Conservation (phyloP, 2,113 vertebrate genomes). For the Meriones unguiculatus region DNA sequence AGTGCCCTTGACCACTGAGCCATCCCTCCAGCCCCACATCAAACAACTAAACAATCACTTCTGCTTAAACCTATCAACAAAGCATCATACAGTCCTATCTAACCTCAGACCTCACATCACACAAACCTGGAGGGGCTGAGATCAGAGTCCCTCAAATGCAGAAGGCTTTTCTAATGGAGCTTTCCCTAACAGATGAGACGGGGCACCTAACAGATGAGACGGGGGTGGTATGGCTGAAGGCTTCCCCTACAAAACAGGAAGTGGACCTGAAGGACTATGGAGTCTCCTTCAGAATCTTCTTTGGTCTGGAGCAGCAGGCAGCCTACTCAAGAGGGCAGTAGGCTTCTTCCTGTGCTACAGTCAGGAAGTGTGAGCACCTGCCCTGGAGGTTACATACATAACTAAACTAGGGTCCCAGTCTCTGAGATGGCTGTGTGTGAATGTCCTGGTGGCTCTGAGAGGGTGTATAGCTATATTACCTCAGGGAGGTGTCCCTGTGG, state of each 20-base stretch:
- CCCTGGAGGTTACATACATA: neutral
- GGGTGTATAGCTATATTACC: neutral
- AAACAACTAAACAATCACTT: neutral
- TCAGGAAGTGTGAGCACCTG: neutral
- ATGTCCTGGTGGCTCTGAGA: neutral
- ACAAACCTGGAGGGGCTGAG: neutral
- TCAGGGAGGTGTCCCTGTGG: neutral
- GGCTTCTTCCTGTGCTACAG: too few species aligned
- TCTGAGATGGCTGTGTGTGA: neutral
- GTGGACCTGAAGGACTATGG: neutral
- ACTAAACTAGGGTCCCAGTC: neutral
- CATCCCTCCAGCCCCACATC: neutral
- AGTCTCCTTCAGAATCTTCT: neutral
- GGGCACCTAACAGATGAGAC: neutral
- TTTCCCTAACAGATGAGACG: neutral
- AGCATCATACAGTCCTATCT: neutral
- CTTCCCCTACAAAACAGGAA: neutral
- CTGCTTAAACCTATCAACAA: neutral
- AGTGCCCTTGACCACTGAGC: neutral
- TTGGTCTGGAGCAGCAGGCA: neutral
- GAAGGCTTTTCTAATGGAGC: neutral
- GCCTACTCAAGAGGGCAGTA: neutral
- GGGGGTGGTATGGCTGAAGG: neutral
- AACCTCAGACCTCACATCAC: neutral
- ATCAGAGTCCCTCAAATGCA: neutral